These are phyloP conservation scores for Laodelphax striatellus DNA, from an alignment of 1,140 invertebrate genomes.

Conservation along the genomic window DNA sequence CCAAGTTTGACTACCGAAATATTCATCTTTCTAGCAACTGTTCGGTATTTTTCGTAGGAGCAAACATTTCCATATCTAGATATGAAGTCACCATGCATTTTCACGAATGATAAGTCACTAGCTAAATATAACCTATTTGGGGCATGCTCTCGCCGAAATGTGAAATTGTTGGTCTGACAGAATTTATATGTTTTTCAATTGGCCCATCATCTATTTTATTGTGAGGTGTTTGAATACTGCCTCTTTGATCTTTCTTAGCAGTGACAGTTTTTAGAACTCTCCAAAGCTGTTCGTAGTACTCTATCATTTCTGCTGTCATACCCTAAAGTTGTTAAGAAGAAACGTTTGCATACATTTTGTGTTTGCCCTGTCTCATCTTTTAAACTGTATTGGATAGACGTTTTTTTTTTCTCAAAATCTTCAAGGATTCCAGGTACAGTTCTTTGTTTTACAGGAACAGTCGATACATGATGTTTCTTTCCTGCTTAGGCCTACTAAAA, in stretches of 20 bases:
- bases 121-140: conserved; percentile 17
- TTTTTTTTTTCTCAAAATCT: background rate
- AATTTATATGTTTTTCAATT: conserved; percentile 16
- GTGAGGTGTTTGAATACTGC: background rate
- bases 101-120: conserved; percentile 11
- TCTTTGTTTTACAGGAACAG: no score
- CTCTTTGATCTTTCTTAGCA: conserved; percentile 1
- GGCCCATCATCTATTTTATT: conserved; percentile 7
- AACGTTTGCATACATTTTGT: conserved; percentile 7
- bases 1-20: conserved; percentile 13
- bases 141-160: conserved; percentile 17
- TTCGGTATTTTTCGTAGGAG: conserved; percentile 17
- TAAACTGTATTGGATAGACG: conserved; percentile 1
- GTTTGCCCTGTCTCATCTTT: background rate
- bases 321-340: conserved; percentile 2
- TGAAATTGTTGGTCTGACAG: conserved; percentile 15
- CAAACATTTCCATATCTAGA: conserved; percentile 6
- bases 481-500: no score
- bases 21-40: conserved; percentile 10
- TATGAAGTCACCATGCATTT: conserved; percentile 18
- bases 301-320: conserved; percentile 2
- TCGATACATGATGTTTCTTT: no score
- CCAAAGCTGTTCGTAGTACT: background rate
- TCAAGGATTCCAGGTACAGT: background rate
- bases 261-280: no score